Evolutionary conservation across 1,140 invertebrate genomes (phyloP), one percentile per base, ranked within the genome.

Genomic region (Drosophila sturtevanti): DNA sequence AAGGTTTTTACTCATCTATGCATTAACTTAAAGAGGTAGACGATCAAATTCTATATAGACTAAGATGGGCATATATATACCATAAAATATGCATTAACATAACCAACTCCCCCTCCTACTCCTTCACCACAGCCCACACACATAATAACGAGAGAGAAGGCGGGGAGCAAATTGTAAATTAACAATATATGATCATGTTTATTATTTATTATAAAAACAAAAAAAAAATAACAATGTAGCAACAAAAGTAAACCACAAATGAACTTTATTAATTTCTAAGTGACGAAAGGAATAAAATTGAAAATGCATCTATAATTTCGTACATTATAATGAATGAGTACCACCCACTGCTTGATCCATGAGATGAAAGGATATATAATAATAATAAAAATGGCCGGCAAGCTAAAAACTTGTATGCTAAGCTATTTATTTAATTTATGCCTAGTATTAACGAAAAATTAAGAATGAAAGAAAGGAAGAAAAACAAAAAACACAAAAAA

Each of bases 391-490:
- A 76, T 63, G 77, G 68, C 77, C 79, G 77, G 70, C 79, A 76
- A 86, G 82, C 78, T 85, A 87, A 78, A 78, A 64, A 41, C 67
- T 64, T 78, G 78, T 87, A 86, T 67, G 82, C 82, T 86, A 86
- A 86, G 84, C 84, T 87, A 87, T 87, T 87, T 87, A 87, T 87
- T 87, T 87, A 77, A 87, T 89, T 87, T 87, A 87, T 87, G 82
- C 76, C 55, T 87, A 87, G 82, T 87, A 87, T 87, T 89, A 87
- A 86, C 41, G 41, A 48, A 21, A 24, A 48, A 48, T 18, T 21
- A 16, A 48, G 41, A 48, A 48, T 11, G 76, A 59, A 56, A 76
- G 54, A 14, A 54, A 61, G 58, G 56, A 51, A 16, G 1, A 44
- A 68, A 37, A n/a, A 41, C 38, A 24, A 59, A 55, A 52, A 12